Evolutionary conservation across 2,888 invertebrate species (phyloP).

Genomic region (Tetragnatha montana): DNA sequence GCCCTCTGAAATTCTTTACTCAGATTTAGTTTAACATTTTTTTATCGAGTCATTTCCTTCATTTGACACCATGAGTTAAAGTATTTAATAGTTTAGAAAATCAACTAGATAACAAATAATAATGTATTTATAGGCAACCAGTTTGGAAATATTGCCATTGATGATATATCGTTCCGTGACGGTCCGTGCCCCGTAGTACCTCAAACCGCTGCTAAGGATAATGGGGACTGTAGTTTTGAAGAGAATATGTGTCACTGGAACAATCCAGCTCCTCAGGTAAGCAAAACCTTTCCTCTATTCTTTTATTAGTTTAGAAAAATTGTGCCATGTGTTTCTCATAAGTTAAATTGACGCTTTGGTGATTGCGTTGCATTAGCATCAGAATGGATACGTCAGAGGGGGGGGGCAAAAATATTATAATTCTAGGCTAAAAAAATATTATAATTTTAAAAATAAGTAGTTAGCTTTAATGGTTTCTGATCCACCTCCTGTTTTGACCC

Average conservation of each 20-base stretch:
- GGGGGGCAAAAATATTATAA: too few species aligned
- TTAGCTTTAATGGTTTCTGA: too few species aligned
- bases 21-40: too few species aligned
- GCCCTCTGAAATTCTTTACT: too few species aligned
- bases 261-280: constrained; percentile 74
- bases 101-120: too few species aligned
- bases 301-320: neutral
- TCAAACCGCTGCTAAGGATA: constrained; percentile 67
- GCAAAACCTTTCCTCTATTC: neutral
- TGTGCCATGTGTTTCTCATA: neutral
- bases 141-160: constrained; percentile 80
- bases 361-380: neutral
- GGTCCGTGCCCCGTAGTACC: constrained; percentile 78
- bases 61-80: too few species aligned
- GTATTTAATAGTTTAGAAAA: too few species aligned
- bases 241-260: constrained; percentile 80
- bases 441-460: too few species aligned
- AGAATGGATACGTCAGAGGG: neutral
- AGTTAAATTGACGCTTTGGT: neutral
- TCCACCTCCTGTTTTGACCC: too few species aligned
- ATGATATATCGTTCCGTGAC: constrained; percentile 79
- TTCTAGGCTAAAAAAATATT: too few species aligned
- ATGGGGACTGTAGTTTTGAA: constrained; percentile 80
- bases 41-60: too few species aligned
- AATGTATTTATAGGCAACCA: constrained; percentile 41